Base-by-base conservation (phyloP, 2,888 invertebrate species). In the Acanthacorydalis orientalis region DNA sequence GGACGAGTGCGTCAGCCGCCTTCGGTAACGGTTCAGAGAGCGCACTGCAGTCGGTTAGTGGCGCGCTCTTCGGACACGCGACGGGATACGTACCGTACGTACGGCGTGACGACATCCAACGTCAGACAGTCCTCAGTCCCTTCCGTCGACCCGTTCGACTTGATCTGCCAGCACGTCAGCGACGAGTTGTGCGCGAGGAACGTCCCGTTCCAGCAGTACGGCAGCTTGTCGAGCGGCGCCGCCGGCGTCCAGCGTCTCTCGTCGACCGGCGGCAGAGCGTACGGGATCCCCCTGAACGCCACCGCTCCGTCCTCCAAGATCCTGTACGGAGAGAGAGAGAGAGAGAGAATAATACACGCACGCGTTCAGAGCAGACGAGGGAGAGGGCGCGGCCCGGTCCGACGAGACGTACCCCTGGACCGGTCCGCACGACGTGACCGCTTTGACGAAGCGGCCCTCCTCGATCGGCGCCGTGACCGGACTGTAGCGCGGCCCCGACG, bases 101-200 rank as follows among this genome's bases (percentile, higher is more conserved):
- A 78, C 0, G 90, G 89, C 1, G 89, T 87, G 33, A 83, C 78
- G 1, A 91, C 75, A 57, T 90, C 89, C 8, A 91, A 64, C 14
- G 83, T 84, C 35, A 91, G 67, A 55, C 91, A 91, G 61, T 90
- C 81, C 63, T 91, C 91, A 4, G 70, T 68, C 0, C 87, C 86
- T n/a, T 72, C 68, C 12, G 75, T 66, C 0, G 74, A 75, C 16
- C 80, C 78, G 55, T 80, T 77, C 48, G 76, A 72, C 48, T 80
- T 69, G 43, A 80, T 72, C 60, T 88, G 88, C 55, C 78, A 67
- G 60, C 89, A 89, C 0, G 73, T 66, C 1, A 77, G 73, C 1
- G 79, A 77, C 3, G 74, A 68, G 49, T 80, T 78, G 60, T 83
- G 80, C 1, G 79, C 78, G 51, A 73, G 61, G 16, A 77, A 69